Base-by-base conservation (phyloP, 2,113 vertebrate species). In the Corydoras maculifer region DNA sequence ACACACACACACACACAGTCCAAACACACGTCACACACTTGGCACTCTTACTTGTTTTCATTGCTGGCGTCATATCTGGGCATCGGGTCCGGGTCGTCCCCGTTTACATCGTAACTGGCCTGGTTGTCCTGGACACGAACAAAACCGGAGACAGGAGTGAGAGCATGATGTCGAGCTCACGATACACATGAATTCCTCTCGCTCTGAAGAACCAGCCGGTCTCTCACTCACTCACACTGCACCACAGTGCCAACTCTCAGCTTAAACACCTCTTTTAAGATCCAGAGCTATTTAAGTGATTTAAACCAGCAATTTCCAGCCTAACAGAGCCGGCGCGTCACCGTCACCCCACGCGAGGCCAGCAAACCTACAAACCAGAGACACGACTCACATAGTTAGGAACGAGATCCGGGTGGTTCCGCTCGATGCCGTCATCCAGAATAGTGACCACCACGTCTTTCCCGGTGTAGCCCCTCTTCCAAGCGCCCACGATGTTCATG, bases 401-500 rank as follows among this genome's bases (percentile, higher is more conserved):
- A 84, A 91, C 86, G 82, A 99, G 89, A 77, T 99, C 97, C 0
- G 96, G 97, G 72, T 99, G 97, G 80, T 94, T 98, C 75, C 95
- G 91, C 85, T 99, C 97, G 0, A 99, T 98, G 78, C 97, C 97
- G 0, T 99, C 97, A 30, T 99, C 97, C 79, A 99, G 84, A 75
- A 99, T 99, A 59, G 97, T 99, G 75, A 99, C 93, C 78, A 99
- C 96, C 25, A 99, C 92, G 8, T 97, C 92, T 88, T 94, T 97
- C 29, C 97, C 97, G 3, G 97, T 98, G 85, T 97, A 99, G 78
- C 97, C 97, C 81, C 92, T 91, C 83, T 93, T 97, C 97, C 97
- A 99, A n/a, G 97, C 97, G 30, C 95, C 96, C 84, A 98, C 91
- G 67, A 99, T 95, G 83, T 99, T 99, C 97, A 99, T 99, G 84